Percentiles rank a stretch among this genome's conserved stretches.
Conservation (phyloP, 1,140 invertebrate species). For the Brachionus paranguensis region DNA sequence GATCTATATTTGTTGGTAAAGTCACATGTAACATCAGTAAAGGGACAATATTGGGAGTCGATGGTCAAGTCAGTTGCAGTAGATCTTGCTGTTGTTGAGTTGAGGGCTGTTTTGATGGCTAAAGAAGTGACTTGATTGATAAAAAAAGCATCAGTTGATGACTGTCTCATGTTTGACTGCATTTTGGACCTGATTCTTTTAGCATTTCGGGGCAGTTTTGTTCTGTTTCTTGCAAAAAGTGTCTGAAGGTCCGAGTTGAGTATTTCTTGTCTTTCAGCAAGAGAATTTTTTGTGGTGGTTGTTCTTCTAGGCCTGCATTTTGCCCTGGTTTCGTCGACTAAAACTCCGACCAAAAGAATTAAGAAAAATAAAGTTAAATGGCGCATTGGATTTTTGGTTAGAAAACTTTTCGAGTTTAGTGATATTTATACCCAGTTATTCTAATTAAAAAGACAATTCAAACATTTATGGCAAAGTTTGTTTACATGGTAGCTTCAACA, state of each 20-base stretch:
- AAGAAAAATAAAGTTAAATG: not conserved
- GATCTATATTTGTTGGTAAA: conserved; percentile 60
- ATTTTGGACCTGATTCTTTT: not conserved
- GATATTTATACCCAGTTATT: not conserved
- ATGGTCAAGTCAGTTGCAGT: not conserved
- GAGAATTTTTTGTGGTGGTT: not conserved
- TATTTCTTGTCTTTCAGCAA: not conserved
- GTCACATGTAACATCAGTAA: not conserved
- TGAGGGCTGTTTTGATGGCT: not conserved
- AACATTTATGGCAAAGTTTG: not conserved
- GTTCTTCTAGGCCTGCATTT: not conserved
- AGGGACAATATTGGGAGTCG: conserved; percentile 10
- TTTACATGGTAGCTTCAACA: not conserved
- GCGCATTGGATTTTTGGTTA: not conserved
- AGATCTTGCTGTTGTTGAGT: not conserved
- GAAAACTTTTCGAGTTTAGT: not conserved
- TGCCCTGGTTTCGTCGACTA: not conserved
- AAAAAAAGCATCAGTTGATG: not conserved
- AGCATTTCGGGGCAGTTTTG: not conserved
- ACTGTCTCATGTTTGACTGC: not conserved
- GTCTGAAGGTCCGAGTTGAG: not conserved
- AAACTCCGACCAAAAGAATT: not conserved
- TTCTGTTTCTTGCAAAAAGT: not conserved
- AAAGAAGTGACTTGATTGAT: conserved; percentile 9
- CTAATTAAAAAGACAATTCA: not conserved